Base-by-base conservation (phyloP, 1,140 invertebrate genomes). In the Leptinotarsa undecemlineata region DNA sequence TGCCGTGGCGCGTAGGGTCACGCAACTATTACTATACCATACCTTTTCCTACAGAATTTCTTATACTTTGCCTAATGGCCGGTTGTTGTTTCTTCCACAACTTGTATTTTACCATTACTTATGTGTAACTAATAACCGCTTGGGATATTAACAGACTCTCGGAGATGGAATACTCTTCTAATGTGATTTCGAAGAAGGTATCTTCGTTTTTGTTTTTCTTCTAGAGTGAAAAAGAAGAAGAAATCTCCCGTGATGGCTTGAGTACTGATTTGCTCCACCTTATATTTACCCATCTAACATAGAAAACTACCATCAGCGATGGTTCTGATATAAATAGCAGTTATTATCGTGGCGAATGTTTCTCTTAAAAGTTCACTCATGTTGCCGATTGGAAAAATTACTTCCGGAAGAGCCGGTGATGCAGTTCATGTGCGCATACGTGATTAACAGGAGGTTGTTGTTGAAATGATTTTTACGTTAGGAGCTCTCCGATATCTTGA, bases 21-120 rank as follows among this genome's bases (percentile, higher is more conserved):
- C 51, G 51, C 51, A 57, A 57, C 51, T 57, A 57, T 57, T 57
- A 57, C 51, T 57, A 57, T 57, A 57, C 51, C 51, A 57, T 57
- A 57, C 15, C 51, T 57, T 57, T 42, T 57, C 51, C n/a, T 57
- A 57, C 51, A 57, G 51, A 57, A 57, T 57, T 57, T 57, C 51
- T 57, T 57, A 57, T 57, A n/a, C 51, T 17, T 57, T 57, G 51
- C 3, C n/a, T 57, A 57, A 57, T 57, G 51, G 51, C 51, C 17
- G 51, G 51, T 57, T 57, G 51, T 57, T 57, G 51, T 57, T 57
- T 57, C 51, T 57, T 57, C 51, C 51, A 57, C 51, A 57, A 57
- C 51, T 57, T 57, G 51, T 57, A 57, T 6, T 57, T 57, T 57
- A 57, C 15, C 51, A 57, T 57, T 57, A 57, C 51, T 57, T 57